Percentiles rank a stretch among this genome's conserved stretches.
Conservation (phyloP, 2,888 invertebrate species). For the Drosophila peninsularis region DNA sequence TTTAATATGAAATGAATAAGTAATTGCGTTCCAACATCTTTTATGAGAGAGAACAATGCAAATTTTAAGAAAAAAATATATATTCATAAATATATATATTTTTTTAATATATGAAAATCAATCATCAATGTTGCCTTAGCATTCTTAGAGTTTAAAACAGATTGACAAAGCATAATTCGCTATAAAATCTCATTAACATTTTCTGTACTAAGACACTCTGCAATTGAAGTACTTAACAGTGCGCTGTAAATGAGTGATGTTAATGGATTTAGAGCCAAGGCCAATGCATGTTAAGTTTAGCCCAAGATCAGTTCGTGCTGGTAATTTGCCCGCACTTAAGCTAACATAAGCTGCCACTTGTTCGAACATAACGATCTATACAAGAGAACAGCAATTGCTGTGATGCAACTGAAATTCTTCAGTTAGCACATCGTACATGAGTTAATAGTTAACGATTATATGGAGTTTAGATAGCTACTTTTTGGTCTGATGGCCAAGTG, state of each 20-base stretch:
- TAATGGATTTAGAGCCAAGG: neutral
- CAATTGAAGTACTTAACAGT: neutral
- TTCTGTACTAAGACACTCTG: no score
- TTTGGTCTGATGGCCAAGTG: neutral
- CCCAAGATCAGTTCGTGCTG: neutral
- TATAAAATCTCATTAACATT: no score
- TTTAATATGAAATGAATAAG: neutral
- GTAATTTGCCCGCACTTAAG: neutral
- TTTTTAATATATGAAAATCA: neutral
- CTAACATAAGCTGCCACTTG: neutral
- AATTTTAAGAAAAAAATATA: neutral
- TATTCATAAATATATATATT: neutral
- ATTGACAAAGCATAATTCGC: no score
- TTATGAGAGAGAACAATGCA: neutral
- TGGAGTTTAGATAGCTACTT: slow-evolving; percentile 6
- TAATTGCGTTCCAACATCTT: neutral
- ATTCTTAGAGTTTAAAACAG: no score
- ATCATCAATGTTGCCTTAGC: no score
- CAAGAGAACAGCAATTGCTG: neutral
- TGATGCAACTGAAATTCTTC: slow-evolving; percentile 38
- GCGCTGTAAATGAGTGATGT: neutral
- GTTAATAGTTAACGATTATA: slow-evolving; percentile 15
- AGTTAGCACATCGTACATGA: slow-evolving; percentile 25
- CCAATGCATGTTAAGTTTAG: neutral
- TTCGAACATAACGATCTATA: neutral